Conservation (phyloP, 2,797 vertebrate genomes). For the Gymnodraco acuticeps region DNA sequence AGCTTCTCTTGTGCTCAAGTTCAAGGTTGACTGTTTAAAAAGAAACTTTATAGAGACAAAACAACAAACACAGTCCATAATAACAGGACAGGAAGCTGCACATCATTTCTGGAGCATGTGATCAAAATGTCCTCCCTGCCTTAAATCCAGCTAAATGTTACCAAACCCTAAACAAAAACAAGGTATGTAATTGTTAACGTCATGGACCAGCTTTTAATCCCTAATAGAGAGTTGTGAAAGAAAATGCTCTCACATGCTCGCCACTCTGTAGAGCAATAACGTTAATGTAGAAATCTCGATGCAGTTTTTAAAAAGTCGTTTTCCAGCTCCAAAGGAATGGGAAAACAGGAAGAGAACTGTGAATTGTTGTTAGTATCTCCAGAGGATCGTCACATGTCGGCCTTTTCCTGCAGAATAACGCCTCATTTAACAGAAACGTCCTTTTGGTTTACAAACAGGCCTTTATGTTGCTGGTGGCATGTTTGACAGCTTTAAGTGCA, state of each 20-base stretch:
- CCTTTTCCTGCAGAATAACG: constrained; percentile 40
- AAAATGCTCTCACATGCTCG: background rate
- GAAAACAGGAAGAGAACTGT: constrained; percentile 45
- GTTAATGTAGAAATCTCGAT: background rate
- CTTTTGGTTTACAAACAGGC: background rate
- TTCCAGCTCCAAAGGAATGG: constrained; percentile 20
- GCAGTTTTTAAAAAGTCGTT: constrained; percentile 1
- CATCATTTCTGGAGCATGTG: background rate
- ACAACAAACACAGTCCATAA: background rate
- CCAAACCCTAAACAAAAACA: background rate
- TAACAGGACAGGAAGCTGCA: background rate
- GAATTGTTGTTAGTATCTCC: constrained; percentile 54
- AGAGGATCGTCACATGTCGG: constrained; percentile 17
- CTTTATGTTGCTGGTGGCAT: too few relatives aligned
- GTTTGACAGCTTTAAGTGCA: too few relatives aligned
- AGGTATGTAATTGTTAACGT: background rate
- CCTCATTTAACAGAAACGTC: background rate
- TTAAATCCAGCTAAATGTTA: background rate
- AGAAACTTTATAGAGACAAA: constrained; percentile 4
- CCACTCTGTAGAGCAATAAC: background rate
- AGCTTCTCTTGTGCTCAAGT: background rate
- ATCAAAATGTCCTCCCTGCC: background rate
- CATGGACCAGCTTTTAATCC: background rate
- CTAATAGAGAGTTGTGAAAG: background rate
- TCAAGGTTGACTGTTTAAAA: background rate